Evolutionary conservation across 2,113 vertebrate species (phyloP).

Genomic region (Semnornis frantzii): DNA sequence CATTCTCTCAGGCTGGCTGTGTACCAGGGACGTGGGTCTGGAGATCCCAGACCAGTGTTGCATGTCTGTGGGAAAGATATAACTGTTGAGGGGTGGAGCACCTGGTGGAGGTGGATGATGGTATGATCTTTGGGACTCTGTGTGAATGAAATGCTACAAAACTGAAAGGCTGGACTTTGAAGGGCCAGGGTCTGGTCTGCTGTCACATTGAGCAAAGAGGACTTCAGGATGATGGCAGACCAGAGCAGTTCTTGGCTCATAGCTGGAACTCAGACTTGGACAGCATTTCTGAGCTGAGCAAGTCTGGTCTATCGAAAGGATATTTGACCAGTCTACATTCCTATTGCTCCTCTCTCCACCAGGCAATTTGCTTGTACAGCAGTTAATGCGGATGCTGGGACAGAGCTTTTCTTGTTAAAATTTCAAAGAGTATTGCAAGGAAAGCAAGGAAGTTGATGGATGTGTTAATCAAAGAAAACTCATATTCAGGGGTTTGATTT

Average conservation of each 20-base stretch:
- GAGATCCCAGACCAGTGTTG: not conserved
- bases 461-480: constrained; percentile 37
- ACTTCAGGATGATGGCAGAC: not conserved
- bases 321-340: constrained; percentile 27
- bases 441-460: constrained; percentile 47
- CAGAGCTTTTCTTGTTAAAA: constrained; percentile 39
- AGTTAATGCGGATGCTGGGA: constrained; percentile 16
- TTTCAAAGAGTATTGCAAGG: constrained; percentile 44
- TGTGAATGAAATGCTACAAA: not conserved
- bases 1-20: not conserved
- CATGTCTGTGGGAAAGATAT: not conserved
- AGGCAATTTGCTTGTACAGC: not conserved
- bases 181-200: not conserved
- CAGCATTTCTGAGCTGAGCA: constrained; percentile 8
- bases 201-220: not conserved
- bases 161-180: not conserved
- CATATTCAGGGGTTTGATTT: constrained; percentile 31
- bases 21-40: not conserved
- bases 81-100: not conserved
- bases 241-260: not conserved
- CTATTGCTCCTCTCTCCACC: constrained; percentile 26
- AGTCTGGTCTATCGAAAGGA: constrained; percentile 11
- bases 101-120: too few species aligned
- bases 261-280: not conserved
- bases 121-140: not conserved